phyloP scores from a whole-genome alignment of 1,140 invertebrate species.

The Drosophila bifasciata region DNA sequence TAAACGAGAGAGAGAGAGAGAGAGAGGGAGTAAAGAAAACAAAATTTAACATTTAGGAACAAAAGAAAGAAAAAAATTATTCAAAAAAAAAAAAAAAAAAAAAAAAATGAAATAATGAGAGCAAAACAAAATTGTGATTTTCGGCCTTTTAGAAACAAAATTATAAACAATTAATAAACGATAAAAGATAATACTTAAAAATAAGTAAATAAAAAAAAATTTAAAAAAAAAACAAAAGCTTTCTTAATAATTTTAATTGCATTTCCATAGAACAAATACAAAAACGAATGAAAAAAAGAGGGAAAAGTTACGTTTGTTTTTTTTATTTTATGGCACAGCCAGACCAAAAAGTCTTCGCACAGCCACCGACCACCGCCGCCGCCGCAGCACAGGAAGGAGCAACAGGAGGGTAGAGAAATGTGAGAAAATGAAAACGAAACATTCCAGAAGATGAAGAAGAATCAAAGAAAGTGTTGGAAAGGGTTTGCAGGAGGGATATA shows the following conservation, averaged over 20 bases:
- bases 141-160: constrained; percentile 84
- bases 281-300: constrained; percentile 1
- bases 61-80: constrained; percentile 66
- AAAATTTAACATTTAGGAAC: constrained; percentile 82
- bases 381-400: constrained; percentile 16
- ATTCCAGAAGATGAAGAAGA: constrained; percentile 55
- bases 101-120: constrained; percentile 67
- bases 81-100: too few relatives aligned
- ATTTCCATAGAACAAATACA: constrained; percentile 36
- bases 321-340: constrained; percentile 35
- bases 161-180: constrained; percentile 62
- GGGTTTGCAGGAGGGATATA: neutral
- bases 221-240: constrained; percentile 60
- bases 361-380: constrained; percentile 14
- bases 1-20: too few relatives aligned
- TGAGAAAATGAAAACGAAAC: constrained; percentile 44
- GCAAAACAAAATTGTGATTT: constrained; percentile 84
- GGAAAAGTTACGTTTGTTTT: neutral
- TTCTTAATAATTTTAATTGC: constrained; percentile 53
- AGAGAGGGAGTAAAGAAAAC: constrained; percentile 34
- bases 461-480: constrained; percentile 11
- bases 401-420: constrained; percentile 34
- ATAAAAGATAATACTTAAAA: constrained; percentile 48
- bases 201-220: constrained; percentile 25
- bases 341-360: constrained; percentile 40